A percentile compares a stretch with the other conserved stretches of the same genome.
Evolutionary conservation across 1,140 invertebrate species (phyloP).

Genomic region (Procambarus clarkii): DNA sequence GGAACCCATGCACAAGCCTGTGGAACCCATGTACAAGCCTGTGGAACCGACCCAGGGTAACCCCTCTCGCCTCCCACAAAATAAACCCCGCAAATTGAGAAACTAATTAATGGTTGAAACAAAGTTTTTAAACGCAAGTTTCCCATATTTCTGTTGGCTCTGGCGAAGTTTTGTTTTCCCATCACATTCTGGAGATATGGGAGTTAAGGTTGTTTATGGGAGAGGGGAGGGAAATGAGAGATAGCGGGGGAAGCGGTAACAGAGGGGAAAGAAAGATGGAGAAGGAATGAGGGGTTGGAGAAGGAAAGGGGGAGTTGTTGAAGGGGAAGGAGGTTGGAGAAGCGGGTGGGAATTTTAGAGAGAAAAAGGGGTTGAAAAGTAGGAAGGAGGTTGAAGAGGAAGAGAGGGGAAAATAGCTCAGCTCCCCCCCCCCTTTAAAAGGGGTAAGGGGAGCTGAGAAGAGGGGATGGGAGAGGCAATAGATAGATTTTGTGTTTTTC

Average conservation of each 20-base stretch:
- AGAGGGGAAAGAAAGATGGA: no score
- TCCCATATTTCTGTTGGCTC: not conserved
- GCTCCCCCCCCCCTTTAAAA: no score
- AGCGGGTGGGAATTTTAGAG: not conserved
- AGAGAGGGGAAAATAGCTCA: no score
- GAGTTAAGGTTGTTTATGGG: no score
- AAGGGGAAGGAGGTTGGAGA: not conserved
- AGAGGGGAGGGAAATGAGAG: not conserved
- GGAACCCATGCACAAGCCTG: no score
- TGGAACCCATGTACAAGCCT: no score
- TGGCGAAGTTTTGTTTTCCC: not conserved
- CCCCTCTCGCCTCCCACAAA: not conserved
- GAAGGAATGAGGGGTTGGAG: no score
- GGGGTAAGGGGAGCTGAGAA: no score
- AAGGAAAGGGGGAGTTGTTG: not conserved
- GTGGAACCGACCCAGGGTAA: not conserved
- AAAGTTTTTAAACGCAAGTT: not conserved
- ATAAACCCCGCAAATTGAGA: not conserved
- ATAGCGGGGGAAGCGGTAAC: not conserved
- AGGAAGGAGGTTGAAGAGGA: no score
- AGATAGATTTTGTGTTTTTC: no score
- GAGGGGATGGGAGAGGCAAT: no score
- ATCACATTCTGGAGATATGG: not conserved
- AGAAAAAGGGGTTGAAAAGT: not conserved
- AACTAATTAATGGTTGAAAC: not conserved